Evolutionary conservation across 2,888 invertebrate genomes (phyloP).

Genomic region (Thumatha senex): DNA sequence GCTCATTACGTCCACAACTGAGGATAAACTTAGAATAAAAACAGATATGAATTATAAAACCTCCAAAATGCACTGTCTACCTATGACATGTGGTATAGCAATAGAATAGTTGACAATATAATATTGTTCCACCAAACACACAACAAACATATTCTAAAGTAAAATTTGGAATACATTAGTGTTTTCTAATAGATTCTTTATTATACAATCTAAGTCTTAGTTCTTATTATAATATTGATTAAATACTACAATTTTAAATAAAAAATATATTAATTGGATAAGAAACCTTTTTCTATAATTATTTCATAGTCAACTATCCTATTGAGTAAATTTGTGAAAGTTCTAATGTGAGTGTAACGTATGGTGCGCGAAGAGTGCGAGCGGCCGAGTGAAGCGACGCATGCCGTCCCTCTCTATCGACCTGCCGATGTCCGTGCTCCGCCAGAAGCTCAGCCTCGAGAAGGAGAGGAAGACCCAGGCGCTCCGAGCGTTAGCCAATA

Average conservation of each 20-base stretch:
- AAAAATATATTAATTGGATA: too few relatives aligned
- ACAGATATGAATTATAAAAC: not conserved
- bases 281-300: too few relatives aligned
- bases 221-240: too few relatives aligned
- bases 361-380: constrained; percentile 58
- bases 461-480: constrained; percentile 88
- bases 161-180: too few relatives aligned
- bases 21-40: not conserved
- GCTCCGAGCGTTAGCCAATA: constrained; percentile 84
- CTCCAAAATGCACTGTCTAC: not conserved
- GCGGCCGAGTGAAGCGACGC: constrained; percentile 80
- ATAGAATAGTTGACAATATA: not conserved
- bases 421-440: constrained; percentile 92
- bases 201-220: too few relatives aligned
- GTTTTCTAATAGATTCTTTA: too few relatives aligned
- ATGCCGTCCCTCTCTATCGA: constrained; percentile 91
- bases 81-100: not conserved
- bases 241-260: too few relatives aligned
- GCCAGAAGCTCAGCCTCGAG: constrained; percentile 90
- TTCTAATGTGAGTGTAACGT: constrained; percentile 36
- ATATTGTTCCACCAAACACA: too few relatives aligned
- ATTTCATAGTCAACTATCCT: not conserved
- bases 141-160: too few relatives aligned
- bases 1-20: not conserved
- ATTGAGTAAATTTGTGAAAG: constrained; percentile 2